A percentile compares a stretch with the other conserved stretches of the same genome.
Evolutionary conservation across 2,888 invertebrate genomes (phyloP).

Genomic region (Drosophila gaucha): DNA sequence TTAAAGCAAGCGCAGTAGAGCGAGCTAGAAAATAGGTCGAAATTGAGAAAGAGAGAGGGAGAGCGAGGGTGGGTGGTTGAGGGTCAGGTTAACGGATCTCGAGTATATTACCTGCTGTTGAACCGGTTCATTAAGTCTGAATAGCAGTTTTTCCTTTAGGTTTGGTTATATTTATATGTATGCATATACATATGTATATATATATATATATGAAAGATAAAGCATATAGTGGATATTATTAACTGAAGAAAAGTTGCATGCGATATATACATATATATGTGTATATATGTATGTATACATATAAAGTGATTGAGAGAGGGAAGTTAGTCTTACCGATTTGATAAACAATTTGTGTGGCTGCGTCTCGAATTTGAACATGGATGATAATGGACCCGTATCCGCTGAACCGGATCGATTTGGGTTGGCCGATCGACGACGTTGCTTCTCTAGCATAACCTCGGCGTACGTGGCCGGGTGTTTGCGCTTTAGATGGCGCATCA

Average conservation of each 20-base stretch:
- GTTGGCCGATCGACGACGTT: constrained; percentile 27
- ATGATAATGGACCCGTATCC: constrained; percentile 33
- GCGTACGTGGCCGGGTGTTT: constrained; percentile 52
- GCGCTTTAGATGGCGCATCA: constrained; percentile 64
- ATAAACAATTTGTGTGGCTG: constrained; percentile 49
- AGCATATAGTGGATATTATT: neutral
- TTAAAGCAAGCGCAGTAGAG: too few species aligned
- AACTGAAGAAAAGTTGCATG: neutral
- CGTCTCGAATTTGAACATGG: constrained; percentile 54
- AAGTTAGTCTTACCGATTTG: constrained; percentile 47
- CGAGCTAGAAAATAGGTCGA: neutral
- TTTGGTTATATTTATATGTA: neutral
- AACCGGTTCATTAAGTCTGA: constrained; percentile 39
- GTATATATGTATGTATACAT: neutral
- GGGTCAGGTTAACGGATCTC: neutral
- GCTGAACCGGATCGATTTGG: constrained; percentile 34
- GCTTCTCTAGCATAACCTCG: constrained; percentile 42
- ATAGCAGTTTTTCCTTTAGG: constrained; percentile 37
- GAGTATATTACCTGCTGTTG: constrained; percentile 26
- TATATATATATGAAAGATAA: neutral
- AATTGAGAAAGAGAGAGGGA: neutral
- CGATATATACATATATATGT: neutral
- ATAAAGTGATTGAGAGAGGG: neutral
- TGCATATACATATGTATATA: neutral
- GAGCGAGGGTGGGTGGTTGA: neutral